Base-by-base conservation (phyloP, 2,797 vertebrate species). In the Pangasius sanitwongsei region DNA sequence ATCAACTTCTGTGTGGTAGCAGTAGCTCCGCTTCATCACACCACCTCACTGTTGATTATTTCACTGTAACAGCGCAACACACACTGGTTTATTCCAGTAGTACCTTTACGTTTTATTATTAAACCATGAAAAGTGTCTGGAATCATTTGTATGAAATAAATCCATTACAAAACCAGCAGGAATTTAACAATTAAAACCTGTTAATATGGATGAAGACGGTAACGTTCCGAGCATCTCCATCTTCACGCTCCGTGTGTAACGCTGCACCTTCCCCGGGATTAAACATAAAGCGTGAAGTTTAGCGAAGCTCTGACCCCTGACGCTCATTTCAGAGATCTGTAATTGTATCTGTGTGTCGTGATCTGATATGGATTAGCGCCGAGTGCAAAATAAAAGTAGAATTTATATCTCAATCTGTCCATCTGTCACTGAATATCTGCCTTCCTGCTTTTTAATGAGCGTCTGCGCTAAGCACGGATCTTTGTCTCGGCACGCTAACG, bases 361-460 rank as follows among this genome's bases (percentile, higher is more conserved):
- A 61, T 83, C 23, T 83, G 80, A 61, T 44, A 34, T 41, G 80
- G 57, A 28, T 83, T 82, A 37, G 57, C 1, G 34, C 57, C 4
- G 20, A 44, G 80, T 15, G 11, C 34, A 37, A 61, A 37, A 11
- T 81, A 23, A 63, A 63, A 83, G 81, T 63, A 65, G 20, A 44
- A 65, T 83, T 65, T 83, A 41, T 83, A 67, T 31, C 41, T 83
- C 59, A 31, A 34, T 67, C 82, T 65, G 61, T 83, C 82, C 61
- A 50, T 83, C 61, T 83, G 82, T 53, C 78, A 83, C 82, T 50
- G 88, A 44, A 55, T n/a, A 55, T 65, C 83, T 59, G 69, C 59
- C 31, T 50, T 83, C 82, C 82, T 83, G 61, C 61, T 65, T 65
- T 48, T 83, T 83, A 83, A 83, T 67, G 82, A 83, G 82, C 7